Conservation (phyloP, 2,888 invertebrate genomes). For the Ophioninae sp. region DNA sequence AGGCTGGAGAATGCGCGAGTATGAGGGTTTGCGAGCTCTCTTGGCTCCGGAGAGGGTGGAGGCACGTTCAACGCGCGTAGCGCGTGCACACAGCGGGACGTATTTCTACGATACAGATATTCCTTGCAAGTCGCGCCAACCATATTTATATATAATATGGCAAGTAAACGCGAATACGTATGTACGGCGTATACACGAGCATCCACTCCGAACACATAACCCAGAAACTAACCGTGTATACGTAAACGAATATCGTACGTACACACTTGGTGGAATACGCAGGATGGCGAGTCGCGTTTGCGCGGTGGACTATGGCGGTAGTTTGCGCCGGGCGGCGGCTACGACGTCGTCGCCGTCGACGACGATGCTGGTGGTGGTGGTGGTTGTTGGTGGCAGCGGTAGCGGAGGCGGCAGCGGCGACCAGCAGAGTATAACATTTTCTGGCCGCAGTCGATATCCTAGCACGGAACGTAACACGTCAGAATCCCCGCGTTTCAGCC, state of each 20-base stretch:
- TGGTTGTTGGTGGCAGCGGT: conserved; percentile 40
- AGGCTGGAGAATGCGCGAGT: conserved; percentile 36
- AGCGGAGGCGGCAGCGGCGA: conserved; percentile 42
- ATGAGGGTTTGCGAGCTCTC: conserved; percentile 15
- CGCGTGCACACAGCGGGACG: background rate
- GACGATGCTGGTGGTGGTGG: conserved; percentile 57
- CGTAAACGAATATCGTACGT: conserved; percentile 50
- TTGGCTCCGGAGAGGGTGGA: background rate
- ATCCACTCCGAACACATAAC: conserved; percentile 10
- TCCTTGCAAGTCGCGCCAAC: conserved; percentile 22
- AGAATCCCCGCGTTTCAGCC: conserved; percentile 62
- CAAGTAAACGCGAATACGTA: background rate
- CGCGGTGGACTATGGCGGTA: conserved; percentile 67
- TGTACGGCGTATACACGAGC: conserved; percentile 5
- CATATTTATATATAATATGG: conserved; percentile 8
- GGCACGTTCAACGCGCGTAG: conserved; percentile 37
- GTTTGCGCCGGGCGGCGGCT: conserved; percentile 76
- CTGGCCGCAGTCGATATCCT: conserved; percentile 71
- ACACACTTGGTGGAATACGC: conserved; percentile 45
- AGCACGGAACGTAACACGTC: conserved; percentile 64
- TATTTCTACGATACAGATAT: conserved; percentile 29
- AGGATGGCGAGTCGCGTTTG: conserved; percentile 67
- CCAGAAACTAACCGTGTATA: conserved; percentile 35
- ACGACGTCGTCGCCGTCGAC: conserved; percentile 69
- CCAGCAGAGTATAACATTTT: conserved; percentile 61